Conservation (phyloP, 2,113 vertebrate species). For the Ivindomyrus marchei region DNA sequence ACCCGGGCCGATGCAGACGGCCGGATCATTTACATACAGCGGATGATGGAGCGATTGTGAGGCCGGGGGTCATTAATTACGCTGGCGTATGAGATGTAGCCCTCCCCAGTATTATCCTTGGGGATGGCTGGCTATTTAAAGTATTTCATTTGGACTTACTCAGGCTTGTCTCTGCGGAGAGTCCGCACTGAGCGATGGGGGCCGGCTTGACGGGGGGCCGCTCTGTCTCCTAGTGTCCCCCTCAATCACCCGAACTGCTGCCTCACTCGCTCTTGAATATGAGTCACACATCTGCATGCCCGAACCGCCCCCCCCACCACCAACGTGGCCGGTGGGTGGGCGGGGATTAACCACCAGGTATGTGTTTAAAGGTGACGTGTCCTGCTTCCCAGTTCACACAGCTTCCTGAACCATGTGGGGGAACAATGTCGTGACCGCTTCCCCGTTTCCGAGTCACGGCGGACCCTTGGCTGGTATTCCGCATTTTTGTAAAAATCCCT, state of each 20-base stretch:
- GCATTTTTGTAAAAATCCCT: neutral
- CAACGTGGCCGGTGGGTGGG: neutral
- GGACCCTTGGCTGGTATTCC: neutral
- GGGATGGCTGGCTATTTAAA: constrained; percentile 17
- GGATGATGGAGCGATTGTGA: constrained; percentile 23
- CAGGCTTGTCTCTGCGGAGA: neutral
- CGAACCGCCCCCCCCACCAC: neutral
- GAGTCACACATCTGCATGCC: neutral
- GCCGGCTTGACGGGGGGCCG: neutral
- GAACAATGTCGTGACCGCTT: neutral
- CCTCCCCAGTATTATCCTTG: constrained; percentile 3
- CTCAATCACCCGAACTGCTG: neutral
- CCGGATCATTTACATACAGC: constrained; percentile 18
- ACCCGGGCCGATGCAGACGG: constrained; percentile 10
- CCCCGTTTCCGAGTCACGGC: neutral
- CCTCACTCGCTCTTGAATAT: neutral
- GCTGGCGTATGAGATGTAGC: neutral
- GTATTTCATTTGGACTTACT: constrained; percentile 13
- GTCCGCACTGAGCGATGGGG: constrained; percentile 2
- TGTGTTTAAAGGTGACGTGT: neutral
- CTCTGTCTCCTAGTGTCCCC: neutral
- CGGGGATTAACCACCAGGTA: neutral
- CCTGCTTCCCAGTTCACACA: neutral
- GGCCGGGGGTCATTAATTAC: constrained; percentile 23
- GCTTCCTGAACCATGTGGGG: neutral